Evolutionary conservation across 1,140 invertebrate genomes (phyloP).

Genomic region (Rhyacophila brunnea): DNA sequence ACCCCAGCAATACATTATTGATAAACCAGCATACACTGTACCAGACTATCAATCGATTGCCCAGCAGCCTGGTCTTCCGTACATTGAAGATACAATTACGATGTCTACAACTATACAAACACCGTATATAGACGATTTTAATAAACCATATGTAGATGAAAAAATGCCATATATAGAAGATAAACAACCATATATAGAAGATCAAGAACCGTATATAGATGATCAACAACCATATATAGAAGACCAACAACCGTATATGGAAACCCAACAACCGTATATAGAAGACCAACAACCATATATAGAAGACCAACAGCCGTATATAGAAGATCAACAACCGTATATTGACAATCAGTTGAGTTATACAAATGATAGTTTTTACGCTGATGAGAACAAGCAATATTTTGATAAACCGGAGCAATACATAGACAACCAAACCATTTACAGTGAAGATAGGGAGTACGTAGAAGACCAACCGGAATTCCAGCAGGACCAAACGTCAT

Average conservation of each 20-base stretch:
- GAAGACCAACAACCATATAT: constrained; percentile 15
- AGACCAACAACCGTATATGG: constrained; percentile 13
- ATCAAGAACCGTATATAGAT: constrained; percentile 9
- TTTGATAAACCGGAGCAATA: constrained; percentile 15
- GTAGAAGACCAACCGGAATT: constrained; percentile 20
- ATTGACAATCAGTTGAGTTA: constrained; percentile 7
- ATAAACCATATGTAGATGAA: neutral
- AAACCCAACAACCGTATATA: constrained; percentile 3
- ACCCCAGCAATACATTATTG: constrained; percentile 4
- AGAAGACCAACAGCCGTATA: constrained; percentile 26
- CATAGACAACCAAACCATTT: constrained; percentile 16
- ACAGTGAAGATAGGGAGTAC: constrained; percentile 23
- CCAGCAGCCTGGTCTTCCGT: neutral
- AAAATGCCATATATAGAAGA: neutral
- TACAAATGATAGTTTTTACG: constrained; percentile 31
- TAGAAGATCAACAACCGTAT: constrained; percentile 21
- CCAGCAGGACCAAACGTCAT: constrained; percentile 22
- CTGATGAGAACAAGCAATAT: constrained; percentile 26
- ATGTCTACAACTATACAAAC: neutral
- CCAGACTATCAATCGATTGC: too few species aligned
- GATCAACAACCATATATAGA: constrained; percentile 16
- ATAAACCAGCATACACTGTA: neutral
- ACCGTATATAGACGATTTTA: neutral
- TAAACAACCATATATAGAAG: neutral
- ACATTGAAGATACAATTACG: constrained; percentile 9